These are phyloP conservation scores for Cherax destructor DNA, from an alignment of 1,140 invertebrate species.

Conservation along the genomic window DNA sequence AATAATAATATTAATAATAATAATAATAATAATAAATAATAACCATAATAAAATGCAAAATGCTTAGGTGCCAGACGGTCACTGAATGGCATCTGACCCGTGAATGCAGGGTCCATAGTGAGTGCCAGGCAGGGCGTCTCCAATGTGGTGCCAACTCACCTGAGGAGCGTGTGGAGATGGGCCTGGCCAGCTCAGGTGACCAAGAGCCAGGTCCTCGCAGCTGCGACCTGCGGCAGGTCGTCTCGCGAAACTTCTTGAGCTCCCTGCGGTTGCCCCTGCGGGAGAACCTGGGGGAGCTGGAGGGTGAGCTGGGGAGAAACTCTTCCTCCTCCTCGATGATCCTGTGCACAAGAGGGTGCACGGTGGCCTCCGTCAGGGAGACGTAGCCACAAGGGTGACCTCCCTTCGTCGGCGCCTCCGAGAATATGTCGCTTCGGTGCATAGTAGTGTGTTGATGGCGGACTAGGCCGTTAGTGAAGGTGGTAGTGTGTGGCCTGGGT, in stretches of 20 bases:
- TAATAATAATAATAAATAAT: too few relatives aligned
- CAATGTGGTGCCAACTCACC: background rate
- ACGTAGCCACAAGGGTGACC: constrained; percentile 10
- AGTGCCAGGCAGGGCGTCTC: background rate
- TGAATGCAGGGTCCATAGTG: too few relatives aligned
- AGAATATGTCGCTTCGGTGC: constrained; percentile 52
- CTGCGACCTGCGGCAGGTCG: constrained; percentile 40
- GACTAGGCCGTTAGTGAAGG: too few relatives aligned
- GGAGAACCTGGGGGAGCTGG: constrained; percentile 64
- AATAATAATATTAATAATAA: too few relatives aligned
- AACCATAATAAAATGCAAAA: too few relatives aligned
- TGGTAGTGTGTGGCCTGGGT: background rate
- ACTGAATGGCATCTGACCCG: too few relatives aligned
- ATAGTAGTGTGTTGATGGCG: background rate
- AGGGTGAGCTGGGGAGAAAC: constrained; percentile 26
- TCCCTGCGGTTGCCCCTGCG: constrained; percentile 63
- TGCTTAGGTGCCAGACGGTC: too few relatives aligned
- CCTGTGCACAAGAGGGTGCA: constrained; percentile 40
- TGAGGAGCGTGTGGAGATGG: background rate
- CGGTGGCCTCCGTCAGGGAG: constrained; percentile 7
- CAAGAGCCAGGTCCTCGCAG: constrained; percentile 59
- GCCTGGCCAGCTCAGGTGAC: constrained; percentile 62
- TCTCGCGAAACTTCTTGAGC: constrained; percentile 68
- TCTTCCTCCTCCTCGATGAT: constrained; percentile 63
- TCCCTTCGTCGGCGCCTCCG: background rate